Conservation (phyloP, 2,797 vertebrate species). For the Aeoliscus strigatus region DNA sequence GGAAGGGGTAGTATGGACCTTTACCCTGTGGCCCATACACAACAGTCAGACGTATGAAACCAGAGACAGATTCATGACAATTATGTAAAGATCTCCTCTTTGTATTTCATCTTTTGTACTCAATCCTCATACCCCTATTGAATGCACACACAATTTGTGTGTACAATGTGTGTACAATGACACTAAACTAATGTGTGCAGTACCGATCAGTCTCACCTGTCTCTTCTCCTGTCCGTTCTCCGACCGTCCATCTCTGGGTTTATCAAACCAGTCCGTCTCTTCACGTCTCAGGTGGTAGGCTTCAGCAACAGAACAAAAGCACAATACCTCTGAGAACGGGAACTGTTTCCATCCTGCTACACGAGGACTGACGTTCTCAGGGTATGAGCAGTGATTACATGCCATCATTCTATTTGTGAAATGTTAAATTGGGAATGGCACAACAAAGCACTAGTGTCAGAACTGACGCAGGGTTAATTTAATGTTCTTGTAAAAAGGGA, state of each 20-base stretch:
- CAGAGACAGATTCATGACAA: constrained; percentile 1
- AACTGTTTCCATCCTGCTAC: too few relatives aligned
- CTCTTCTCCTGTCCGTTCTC: constrained; percentile 88
- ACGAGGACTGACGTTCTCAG: too few relatives aligned
- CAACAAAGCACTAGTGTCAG: constrained; percentile 4
- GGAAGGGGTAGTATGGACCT: constrained; percentile 88
- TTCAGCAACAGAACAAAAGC: constrained; percentile 77
- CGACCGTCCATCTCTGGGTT: constrained; percentile 86
- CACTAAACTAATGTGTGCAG: constrained; percentile 3
- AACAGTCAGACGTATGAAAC: constrained; percentile 29
- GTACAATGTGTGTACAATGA: too few relatives aligned
- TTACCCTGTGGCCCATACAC: constrained; percentile 80
- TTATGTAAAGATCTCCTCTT: too few relatives aligned
- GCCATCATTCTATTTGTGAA: background rate
- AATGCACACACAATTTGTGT: too few relatives aligned
- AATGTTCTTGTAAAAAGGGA: constrained; percentile 3
- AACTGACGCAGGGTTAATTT: constrained; percentile 1
- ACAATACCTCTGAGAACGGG: constrained; percentile 45
- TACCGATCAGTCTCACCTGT: constrained; percentile 77
- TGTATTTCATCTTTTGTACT: too few relatives aligned
- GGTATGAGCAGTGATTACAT: constrained; percentile 10
- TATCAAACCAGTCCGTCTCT: constrained; percentile 99
- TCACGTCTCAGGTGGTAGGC: constrained; percentile 94
- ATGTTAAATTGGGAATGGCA: constrained; percentile 2
- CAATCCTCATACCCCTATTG: too few relatives aligned